Base-by-base conservation (phyloP, 2,888 invertebrate species). In the Peribatodes rhomboidaria region DNA sequence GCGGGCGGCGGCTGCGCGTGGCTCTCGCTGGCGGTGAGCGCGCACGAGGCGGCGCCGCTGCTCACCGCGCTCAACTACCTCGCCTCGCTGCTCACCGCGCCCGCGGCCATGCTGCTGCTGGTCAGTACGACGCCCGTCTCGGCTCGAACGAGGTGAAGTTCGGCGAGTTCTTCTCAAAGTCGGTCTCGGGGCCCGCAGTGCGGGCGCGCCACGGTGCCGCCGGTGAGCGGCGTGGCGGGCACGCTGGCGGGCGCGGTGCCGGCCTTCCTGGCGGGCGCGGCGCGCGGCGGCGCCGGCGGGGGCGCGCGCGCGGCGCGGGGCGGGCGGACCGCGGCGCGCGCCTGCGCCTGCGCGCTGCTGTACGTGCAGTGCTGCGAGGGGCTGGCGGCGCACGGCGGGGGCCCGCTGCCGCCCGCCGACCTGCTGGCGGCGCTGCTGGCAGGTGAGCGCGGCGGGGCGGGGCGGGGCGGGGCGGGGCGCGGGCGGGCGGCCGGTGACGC, bases 361-460 rank as follows among this genome's bases (percentile, higher is more conserved):
- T 90, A 88, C 68, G 81, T 77, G 18, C 87, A 89, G 68, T 88
- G 88, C 71, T 87, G 89, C 69, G 78, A 78, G 67, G 74, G 83
- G 42, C 72, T 88, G 59, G 59, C 49, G 85, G 82, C 4, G 88
- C 84, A 65, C 55, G 88, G 89, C 31, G 75, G 79, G 31, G 88
- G 89, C 27, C 75, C 79, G 37, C 61, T 88, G 59, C 75, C 80
- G 44, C 56, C 72, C 10, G 56, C 59, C 4, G 78, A 81, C 62
- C 69, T 81, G 62, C 47, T 78, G 13, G 71, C 71, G 8, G 72
- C 73, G 57, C 55, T 81, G 54, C 42, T 68, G 42, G 68, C 78
- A 18, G 81, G 81, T 81, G 61, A 70, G 73, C 71, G 70, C 16
- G 16, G 1, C 22, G 14, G 10, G 16, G 0, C 44, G 9, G 61